Percentiles rank a stretch among this genome's conserved stretches.
Evolutionary conservation across 2,888 invertebrate species (phyloP).

Genomic region (Cantharis lateralis): DNA sequence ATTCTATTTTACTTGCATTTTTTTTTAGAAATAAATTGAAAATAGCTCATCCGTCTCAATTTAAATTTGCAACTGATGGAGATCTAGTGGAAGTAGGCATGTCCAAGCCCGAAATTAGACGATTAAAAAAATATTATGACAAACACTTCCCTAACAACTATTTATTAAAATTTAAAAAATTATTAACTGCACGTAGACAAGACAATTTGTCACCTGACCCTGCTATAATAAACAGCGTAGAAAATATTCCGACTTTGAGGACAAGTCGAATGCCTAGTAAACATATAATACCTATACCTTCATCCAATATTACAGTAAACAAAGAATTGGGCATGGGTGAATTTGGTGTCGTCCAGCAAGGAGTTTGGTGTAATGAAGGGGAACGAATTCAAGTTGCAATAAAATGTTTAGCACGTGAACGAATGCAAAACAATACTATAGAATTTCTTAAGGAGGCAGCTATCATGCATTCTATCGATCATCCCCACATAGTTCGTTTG

Average conservation of each 20-base stretch:
- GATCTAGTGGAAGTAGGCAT: constrained; percentile 91
- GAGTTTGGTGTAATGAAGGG: constrained; percentile 94
- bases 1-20: not conserved
- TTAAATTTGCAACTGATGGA: constrained; percentile 93
- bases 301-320: constrained; percentile 89
- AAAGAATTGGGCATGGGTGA: constrained; percentile 96
- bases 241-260: constrained; percentile 52
- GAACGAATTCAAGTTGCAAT: constrained; percentile 91
- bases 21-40: constrained; percentile 80
- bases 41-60: constrained; percentile 83
- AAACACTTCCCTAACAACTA: constrained; percentile 94
- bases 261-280: constrained; percentile 75
- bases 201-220: constrained; percentile 48
- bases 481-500: constrained; percentile 94
- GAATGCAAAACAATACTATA: constrained; percentile 94
- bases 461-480: constrained; percentile 97
- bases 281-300: constrained; percentile 79
- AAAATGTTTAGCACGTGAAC: constrained; percentile 92
- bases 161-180: constrained; percentile 87
- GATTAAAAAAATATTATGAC: constrained; percentile 91
- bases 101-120: constrained; percentile 92
- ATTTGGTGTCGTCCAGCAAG: constrained; percentile 97
- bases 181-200: constrained; percentile 67
- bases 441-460: constrained; percentile 98
- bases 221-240: constrained; percentile 44